Conservation (phyloP, 2,113 vertebrate species). For the Myocastor coypus region DNA sequence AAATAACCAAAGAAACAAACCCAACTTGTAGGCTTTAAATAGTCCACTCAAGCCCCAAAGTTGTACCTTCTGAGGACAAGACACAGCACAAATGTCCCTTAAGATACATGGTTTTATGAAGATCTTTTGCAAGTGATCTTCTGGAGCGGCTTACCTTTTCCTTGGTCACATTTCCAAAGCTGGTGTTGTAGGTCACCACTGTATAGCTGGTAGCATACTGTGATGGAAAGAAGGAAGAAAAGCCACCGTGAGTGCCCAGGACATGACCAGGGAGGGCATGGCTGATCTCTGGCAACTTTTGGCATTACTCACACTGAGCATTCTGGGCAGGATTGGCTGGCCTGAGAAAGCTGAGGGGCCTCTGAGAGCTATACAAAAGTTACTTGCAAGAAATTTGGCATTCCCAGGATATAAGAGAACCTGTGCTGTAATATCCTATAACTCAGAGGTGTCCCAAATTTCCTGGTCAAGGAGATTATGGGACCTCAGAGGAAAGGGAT, state of each 20-base stretch:
- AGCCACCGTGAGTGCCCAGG: not conserved
- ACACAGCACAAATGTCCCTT: not conserved
- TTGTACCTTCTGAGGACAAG: not conserved
- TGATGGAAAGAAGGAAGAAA: conserved; percentile 56
- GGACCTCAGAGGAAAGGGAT: too few species aligned
- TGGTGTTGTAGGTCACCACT: conserved; percentile 87
- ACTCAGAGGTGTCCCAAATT: too few species aligned
- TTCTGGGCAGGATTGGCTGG: not conserved
- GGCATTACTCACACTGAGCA: rapidly evolving
- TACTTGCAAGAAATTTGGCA: too few species aligned
- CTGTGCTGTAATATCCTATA: too few species aligned
- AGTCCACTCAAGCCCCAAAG: not conserved
- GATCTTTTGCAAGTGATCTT: not conserved
- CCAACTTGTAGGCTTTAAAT: not conserved
- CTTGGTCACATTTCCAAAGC: conserved; percentile 89
- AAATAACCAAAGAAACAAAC: not conserved
- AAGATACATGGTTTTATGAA: not conserved
- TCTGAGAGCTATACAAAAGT: not conserved
- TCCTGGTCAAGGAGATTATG: too few species aligned
- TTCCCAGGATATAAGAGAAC: too few species aligned
- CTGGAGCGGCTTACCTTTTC: conserved; percentile 90
- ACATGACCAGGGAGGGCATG: not conserved
- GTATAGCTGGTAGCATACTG: conserved; percentile 95
- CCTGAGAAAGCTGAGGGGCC: not conserved
- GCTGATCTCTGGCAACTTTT: not conserved